Base-by-base conservation (phyloP, 1,140 invertebrate species). In the Melipona quadrifasciata region DNA sequence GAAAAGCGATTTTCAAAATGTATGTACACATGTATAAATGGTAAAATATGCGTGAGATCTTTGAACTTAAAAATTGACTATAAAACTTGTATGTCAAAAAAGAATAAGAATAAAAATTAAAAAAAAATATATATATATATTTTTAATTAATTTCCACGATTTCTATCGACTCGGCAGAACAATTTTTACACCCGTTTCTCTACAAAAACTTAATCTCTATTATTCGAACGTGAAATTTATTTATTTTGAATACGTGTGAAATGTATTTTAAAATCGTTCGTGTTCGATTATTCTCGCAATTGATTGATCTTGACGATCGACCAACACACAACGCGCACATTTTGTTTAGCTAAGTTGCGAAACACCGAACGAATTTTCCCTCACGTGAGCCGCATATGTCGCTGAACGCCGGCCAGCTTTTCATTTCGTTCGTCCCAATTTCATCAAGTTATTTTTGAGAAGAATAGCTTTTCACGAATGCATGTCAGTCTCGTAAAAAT, bases 381-480 rank as follows among this genome's bases (percentile, higher is more conserved):
- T 58, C 57, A 70, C 80, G 65, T 89, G 88, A 78, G 58, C 17
- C 12, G 47, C 83, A 71, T 79, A 79, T 84, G 83, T 51, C 34
- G 51, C 77, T 75, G 74, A 89, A 80, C 87, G 27, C 31, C 19
- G 11, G 61, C 77, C 84, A 75, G 58, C 55, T 88, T 89, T 89
- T 79, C 86, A 82, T 86, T 88, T 51, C 55, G 64, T 64, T 70
- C 34, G 85, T 64, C 68, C 75, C 79, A 87, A 80, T 90, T 89
- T 79, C 55, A 10, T 80, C 34, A 24, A 24, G 67, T 90, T 89
- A 90, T 89, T 85, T 87, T 70, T 31, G 58, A 71, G 64, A 85
- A 80, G 84, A 89, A 89, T 70, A 73, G 67, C 4, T 6, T 55
- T 78, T 21, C 64, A 34, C 39, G 34, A 77, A 81, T 70, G 16